Evolutionary conservation across 2,888 invertebrate species (phyloP).

Genomic region (Gastrophysa polygoni): DNA sequence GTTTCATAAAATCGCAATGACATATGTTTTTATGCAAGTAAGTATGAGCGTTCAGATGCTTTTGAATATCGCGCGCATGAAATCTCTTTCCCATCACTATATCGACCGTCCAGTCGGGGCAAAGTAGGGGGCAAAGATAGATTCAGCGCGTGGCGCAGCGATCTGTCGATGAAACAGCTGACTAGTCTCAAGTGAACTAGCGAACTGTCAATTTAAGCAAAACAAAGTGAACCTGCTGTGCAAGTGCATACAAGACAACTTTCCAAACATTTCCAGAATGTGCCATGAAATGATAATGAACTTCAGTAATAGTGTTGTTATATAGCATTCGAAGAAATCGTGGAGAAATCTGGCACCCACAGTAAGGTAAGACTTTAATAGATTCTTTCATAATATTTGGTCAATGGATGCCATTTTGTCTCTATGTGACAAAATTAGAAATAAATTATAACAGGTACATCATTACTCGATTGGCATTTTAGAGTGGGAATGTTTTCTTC

Average conservation of each 20-base stretch:
- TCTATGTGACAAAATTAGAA: constrained; percentile 34
- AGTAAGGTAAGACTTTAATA: constrained; percentile 39
- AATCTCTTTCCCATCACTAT: background rate
- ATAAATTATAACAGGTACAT: constrained; percentile 29
- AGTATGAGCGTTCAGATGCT: background rate
- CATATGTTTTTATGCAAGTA: too few relatives aligned
- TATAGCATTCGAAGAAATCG: constrained; percentile 46
- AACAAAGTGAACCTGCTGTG: constrained; percentile 30
- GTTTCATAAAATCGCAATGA: too few relatives aligned
- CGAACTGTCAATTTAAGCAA: constrained; percentile 40
- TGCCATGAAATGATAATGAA: constrained; percentile 43
- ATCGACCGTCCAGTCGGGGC: background rate
- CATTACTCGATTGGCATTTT: too few relatives aligned
- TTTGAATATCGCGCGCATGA: background rate
- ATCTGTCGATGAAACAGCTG: constrained; percentile 46
- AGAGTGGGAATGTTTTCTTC: background rate
- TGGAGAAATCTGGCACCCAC: constrained; percentile 39
- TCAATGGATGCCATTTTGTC: constrained; percentile 48
- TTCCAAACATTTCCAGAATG: constrained; percentile 40
- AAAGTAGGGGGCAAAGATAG: too few relatives aligned
- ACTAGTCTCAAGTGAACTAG: constrained; percentile 46
- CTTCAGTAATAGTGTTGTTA: constrained; percentile 44
- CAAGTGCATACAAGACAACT: constrained; percentile 40
- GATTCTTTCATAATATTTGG: constrained; percentile 24
- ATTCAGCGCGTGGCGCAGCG: background rate